These are phyloP conservation scores for Listronotus oregonensis DNA, from an alignment of 1,140 invertebrate genomes.

Conservation along the genomic window DNA sequence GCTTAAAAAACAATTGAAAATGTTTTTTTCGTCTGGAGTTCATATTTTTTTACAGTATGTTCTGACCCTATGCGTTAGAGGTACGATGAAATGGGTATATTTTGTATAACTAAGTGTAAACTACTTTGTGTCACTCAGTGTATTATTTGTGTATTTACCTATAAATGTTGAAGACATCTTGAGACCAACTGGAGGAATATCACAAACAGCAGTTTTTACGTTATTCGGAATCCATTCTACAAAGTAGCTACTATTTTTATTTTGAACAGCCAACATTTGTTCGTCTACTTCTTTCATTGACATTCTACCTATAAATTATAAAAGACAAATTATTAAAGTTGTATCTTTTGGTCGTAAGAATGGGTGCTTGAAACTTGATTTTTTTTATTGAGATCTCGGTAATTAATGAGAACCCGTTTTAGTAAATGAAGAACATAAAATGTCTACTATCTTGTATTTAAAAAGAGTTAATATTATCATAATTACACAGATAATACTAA, in stretches of 20 bases:
- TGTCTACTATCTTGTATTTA: too few species aligned
- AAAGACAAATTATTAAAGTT: background rate
- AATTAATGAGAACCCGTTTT: too few species aligned
- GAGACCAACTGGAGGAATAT: slow-evolving; percentile 72
- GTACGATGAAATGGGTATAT: too few species aligned
- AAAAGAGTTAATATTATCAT: too few species aligned
- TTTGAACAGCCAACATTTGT: slow-evolving; percentile 79
- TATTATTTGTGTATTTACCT: slow-evolving; percentile 49
- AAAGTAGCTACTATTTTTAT: slow-evolving; percentile 82
- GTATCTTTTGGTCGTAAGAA: background rate
- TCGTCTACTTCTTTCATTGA: slow-evolving; percentile 71
- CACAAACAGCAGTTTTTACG: slow-evolving; percentile 75
- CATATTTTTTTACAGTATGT: slow-evolving; percentile 75
- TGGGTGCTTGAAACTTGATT: too few species aligned
- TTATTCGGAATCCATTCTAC: slow-evolving; percentile 85
- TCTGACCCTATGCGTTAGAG: too few species aligned
- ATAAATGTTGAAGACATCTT: slow-evolving; percentile 77
- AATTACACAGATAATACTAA: background rate
- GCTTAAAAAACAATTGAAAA: too few species aligned
- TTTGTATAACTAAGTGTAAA: too few species aligned
- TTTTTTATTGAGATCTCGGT: too few species aligned
- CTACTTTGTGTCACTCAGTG: too few species aligned
- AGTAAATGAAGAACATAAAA: too few species aligned
- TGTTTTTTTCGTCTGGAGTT: too few species aligned
- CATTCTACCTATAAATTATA: slow-evolving; percentile 71